Evolutionary conservation across 2,888 invertebrate species (phyloP).

Genomic region (Drymonia ruficornis): DNA sequence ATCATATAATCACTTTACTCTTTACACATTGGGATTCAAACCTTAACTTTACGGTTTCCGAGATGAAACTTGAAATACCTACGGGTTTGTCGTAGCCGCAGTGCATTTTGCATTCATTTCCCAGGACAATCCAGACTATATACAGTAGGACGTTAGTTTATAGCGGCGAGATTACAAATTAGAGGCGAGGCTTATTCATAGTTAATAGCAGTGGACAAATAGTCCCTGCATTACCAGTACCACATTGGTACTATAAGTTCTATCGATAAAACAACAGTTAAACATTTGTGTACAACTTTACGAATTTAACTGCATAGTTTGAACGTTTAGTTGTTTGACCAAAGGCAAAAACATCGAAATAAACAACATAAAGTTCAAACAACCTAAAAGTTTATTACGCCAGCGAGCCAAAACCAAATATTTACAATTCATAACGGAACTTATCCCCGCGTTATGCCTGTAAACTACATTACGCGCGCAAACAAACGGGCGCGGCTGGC

Average conservation of each 20-base stretch:
- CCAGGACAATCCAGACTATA: constrained; percentile 26
- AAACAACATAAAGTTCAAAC: neutral
- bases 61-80: constrained; percentile 9
- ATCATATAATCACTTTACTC: no score
- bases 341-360: neutral
- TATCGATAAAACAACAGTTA: neutral
- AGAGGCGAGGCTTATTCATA: constrained; percentile 14
- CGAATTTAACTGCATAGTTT: no score
- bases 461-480: neutral
- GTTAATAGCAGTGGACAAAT: constrained; percentile 1
- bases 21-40: constrained; percentile 8
- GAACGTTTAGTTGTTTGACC: neutral
- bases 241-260: neutral
- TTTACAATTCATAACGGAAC: constrained; percentile 12
- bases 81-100: constrained; percentile 16
- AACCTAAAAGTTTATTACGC: neutral
- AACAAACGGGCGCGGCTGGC: neutral
- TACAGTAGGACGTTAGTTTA: constrained; percentile 22
- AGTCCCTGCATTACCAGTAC: neutral
- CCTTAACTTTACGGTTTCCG: constrained; percentile 7
- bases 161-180: constrained; percentile 29
- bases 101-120: constrained; percentile 49
- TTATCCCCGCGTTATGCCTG: constrained; percentile 9
- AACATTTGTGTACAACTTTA: no score
- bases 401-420: neutral